Evolutionary conservation across 2,797 vertebrate genomes (phyloP).

Genomic region (Anisognathus igniventris): DNA sequence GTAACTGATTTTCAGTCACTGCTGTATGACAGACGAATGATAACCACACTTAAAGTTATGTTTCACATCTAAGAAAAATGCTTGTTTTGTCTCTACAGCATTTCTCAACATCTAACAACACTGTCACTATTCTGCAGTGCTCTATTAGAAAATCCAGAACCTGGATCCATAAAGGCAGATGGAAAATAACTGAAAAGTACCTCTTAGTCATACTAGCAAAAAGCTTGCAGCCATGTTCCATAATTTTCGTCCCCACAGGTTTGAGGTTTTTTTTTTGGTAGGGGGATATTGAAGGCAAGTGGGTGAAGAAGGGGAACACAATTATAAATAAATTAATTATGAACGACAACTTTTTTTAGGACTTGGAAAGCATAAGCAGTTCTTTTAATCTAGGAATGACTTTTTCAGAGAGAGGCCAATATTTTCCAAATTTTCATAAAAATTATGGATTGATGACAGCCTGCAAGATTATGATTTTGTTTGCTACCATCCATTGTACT

Average conservation of each 20-base stretch:
- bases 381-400: not conserved
- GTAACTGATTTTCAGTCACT: not conserved
- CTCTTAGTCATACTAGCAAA: not conserved
- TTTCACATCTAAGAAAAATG: not conserved
- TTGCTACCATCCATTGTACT: not conserved
- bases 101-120: not conserved
- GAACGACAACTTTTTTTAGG: fast-evolving
- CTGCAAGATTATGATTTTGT: not conserved
- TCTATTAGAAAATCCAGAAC: not conserved
- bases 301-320: not conserved
- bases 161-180: not conserved
- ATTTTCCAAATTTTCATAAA: not conserved
- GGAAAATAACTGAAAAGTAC: not conserved
- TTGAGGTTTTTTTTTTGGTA: not conserved
- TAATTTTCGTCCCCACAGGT: not conserved
- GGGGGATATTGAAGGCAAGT: not conserved
- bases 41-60: not conserved
- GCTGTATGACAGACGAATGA: not conserved
- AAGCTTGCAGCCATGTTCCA: not conserved
- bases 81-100: not conserved
- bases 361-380: not conserved
- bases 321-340: not conserved
- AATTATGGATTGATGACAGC: not conserved
- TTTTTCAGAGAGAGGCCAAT: not conserved
- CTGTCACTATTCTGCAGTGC: not conserved